A percentile compares a stretch with the other conserved stretches of the same genome.
Evolutionary conservation across 2,888 invertebrate species (phyloP).

Genomic region (Drosophila algonquin): DNA sequence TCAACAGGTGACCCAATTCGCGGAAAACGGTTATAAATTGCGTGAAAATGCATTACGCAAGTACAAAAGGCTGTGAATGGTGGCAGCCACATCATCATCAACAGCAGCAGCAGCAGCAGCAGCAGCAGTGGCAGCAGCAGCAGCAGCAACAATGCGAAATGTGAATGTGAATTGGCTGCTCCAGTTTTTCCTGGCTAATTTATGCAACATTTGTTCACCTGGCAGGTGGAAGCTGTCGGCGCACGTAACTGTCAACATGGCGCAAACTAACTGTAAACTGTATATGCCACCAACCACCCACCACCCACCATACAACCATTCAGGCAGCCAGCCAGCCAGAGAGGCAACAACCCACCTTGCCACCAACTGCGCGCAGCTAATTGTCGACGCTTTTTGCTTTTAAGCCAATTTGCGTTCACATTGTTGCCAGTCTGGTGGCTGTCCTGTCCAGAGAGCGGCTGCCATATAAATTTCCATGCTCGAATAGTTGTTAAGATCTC

Average conservation of each 20-base stretch:
- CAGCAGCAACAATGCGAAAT: slow-evolving; percentile 37
- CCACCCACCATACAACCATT: slow-evolving; percentile 22
- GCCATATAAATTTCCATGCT: slow-evolving; percentile 73
- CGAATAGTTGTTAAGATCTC: slow-evolving; percentile 62
- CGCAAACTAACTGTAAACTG: slow-evolving; percentile 73
- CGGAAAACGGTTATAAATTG: slow-evolving; percentile 73
- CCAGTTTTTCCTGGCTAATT: slow-evolving; percentile 71
- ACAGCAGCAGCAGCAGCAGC: not conserved
- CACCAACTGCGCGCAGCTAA: slow-evolving; percentile 68
- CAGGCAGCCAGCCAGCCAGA: slow-evolving; percentile 2
- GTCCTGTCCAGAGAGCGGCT: slow-evolving; percentile 39
- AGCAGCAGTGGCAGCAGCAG: not conserved
- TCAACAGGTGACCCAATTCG: slow-evolving; percentile 57
- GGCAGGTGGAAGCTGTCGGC: slow-evolving; percentile 59
- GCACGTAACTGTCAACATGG: slow-evolving; percentile 79
- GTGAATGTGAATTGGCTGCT: slow-evolving; percentile 57
- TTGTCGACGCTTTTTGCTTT: slow-evolving; percentile 71
- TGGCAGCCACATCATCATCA: slow-evolving; percentile 53
- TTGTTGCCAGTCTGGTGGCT: slow-evolving; percentile 41
- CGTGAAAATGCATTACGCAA: slow-evolving; percentile 77
- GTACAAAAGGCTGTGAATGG: slow-evolving; percentile 77
- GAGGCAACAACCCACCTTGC: slow-evolving; percentile 57
- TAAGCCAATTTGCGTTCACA: slow-evolving; percentile 69
- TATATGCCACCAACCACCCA: slow-evolving; percentile 31
- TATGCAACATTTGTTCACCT: slow-evolving; percentile 64